Evolutionary conservation across 2,797 vertebrate genomes (phyloP).

Genomic region (Aselliscus stoliczkanus): DNA sequence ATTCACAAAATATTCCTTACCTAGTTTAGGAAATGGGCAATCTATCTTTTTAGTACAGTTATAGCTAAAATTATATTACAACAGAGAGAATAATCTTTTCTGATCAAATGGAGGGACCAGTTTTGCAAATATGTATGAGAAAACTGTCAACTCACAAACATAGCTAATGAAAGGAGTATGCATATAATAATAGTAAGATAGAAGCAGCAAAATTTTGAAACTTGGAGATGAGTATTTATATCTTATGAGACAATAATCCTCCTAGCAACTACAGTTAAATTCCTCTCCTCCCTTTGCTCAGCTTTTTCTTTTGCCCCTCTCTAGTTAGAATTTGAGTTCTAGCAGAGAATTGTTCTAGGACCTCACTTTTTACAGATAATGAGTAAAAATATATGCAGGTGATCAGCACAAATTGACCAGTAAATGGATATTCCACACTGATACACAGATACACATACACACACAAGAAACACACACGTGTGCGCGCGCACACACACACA

Average conservation of each 20-base stretch:
- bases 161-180: neutral
- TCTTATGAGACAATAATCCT: neutral
- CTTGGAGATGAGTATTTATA: neutral
- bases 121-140: neutral
- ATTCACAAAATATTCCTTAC: neutral
- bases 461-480: neutral
- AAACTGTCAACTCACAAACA: slow-evolving; percentile 1
- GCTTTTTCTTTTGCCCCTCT: neutral
- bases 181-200: slow-evolving; percentile 8
- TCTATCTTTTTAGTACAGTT: neutral
- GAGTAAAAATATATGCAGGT: neutral
- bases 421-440: neutral
- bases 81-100: neutral
- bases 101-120: neutral
- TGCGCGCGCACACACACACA: neutral
- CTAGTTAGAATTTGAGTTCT: neutral
- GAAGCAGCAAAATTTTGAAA: slow-evolving; percentile 38
- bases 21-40: neutral
- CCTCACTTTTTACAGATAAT: neutral
- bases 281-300: neutral
- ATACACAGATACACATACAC: neutral
- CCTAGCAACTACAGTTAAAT: neutral
- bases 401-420: neutral
- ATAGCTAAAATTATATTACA: slow-evolving; percentile 28
- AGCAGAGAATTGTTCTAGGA: neutral